phyloP scores from a whole-genome alignment of 2,888 invertebrate genomes.

The Halictus ligatus region DNA sequence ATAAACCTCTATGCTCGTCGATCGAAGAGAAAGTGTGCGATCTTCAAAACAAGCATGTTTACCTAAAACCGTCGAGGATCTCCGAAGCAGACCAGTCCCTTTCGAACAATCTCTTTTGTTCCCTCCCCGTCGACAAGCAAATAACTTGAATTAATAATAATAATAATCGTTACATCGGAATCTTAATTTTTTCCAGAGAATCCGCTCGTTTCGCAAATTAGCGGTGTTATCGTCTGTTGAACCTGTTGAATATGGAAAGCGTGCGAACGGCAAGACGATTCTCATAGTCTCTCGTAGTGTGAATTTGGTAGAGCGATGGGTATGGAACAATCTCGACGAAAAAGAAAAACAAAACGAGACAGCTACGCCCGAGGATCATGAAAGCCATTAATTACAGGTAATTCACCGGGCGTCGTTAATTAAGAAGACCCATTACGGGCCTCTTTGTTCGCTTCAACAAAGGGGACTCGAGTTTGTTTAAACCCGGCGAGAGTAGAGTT shows the following conservation, averaged over 20 bases:
- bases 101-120: neutral
- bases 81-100: neutral
- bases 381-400: slow-evolving; percentile 21
- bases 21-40: slow-evolving; percentile 52
- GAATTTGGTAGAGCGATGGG: slow-evolving; percentile 26
- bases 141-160: neutral
- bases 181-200: neutral
- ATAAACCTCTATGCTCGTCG: slow-evolving; percentile 41
- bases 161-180: neutral
- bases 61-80: slow-evolving; percentile 12
- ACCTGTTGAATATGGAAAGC: slow-evolving; percentile 35
- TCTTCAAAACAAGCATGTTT: slow-evolving; percentile 52
- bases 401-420: slow-evolving; percentile 23
- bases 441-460: slow-evolving; percentile 17
- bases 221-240: neutral
- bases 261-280: slow-evolving; percentile 25
- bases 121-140: neutral
- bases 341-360: neutral
- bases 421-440: slow-evolving; percentile 8
- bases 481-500: neutral
- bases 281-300: slow-evolving; percentile 26
- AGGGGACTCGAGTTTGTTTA: neutral
- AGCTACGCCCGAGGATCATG: slow-evolving; percentile 14
- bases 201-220: neutral
- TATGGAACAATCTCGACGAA: neutral